Conservation (phyloP, 1,140 invertebrate species). For the Anthonomus grandis region DNA sequence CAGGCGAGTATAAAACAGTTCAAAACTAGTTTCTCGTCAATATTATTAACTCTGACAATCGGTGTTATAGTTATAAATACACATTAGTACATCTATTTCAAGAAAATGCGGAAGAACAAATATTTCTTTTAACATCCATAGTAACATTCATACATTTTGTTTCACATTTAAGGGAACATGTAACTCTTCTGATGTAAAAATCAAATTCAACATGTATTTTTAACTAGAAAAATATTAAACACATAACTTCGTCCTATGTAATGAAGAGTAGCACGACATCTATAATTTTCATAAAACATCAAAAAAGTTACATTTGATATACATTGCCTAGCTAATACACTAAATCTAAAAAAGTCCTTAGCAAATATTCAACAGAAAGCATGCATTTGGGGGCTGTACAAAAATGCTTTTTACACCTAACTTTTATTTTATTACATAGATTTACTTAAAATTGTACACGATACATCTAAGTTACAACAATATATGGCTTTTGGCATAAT, state of each 20-base stretch:
- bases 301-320: neutral
- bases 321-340: slow-evolving; percentile 17
- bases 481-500: slow-evolving; percentile 27
- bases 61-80: slow-evolving; percentile 1
- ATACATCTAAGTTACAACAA: slow-evolving; percentile 13
- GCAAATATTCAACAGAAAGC: slow-evolving; percentile 26
- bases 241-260: no score
- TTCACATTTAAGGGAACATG: slow-evolving; percentile 10
- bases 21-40: slow-evolving; percentile 12
- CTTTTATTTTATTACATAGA: slow-evolving; percentile 17
- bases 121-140: slow-evolving; percentile 17
- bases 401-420: slow-evolving; percentile 24
- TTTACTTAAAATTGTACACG: slow-evolving; percentile 17
- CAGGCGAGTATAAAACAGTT: slow-evolving; percentile 12
- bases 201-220: no score
- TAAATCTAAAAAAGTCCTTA: slow-evolving; percentile 20
- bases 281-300: neutral
- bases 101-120: slow-evolving; percentile 27
- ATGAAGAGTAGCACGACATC: no score
- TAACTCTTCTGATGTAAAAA: slow-evolving; percentile 2
- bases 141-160: slow-evolving; percentile 26
- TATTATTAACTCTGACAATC: slow-evolving; percentile 13
- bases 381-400: slow-evolving; percentile 26
- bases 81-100: slow-evolving; percentile 7
- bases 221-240: no score